Evolutionary conservation across 2,888 invertebrate genomes (phyloP).

Genomic region (Euzetes globulus): DNA sequence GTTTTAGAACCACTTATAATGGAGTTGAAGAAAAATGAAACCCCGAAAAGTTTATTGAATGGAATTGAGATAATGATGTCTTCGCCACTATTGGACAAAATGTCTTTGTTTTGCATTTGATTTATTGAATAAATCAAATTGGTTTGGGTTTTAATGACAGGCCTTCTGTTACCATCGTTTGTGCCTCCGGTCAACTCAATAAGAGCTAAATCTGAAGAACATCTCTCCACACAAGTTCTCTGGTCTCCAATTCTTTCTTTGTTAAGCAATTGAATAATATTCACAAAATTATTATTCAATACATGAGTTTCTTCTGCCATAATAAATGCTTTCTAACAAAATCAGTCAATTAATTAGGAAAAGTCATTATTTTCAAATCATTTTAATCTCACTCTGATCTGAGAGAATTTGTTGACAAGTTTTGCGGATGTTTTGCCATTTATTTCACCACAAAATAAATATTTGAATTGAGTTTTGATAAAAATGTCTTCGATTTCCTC

Average conservation of each 20-base stretch:
- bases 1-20: not conserved
- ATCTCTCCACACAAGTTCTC: not conserved
- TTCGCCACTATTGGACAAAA: not conserved
- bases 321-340: not conserved
- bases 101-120: not conserved
- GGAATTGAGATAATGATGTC: not conserved
- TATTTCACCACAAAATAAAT: not conserved
- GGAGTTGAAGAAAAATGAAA: not conserved
- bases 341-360: not conserved
- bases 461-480: not conserved
- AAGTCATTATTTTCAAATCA: not conserved
- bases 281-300: not conserved
- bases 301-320: not conserved
- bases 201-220: not conserved
- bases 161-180: not conserved
- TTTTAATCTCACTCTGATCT: not conserved
- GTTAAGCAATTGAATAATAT: not conserved
- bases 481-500: not conserved
- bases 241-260: not conserved
- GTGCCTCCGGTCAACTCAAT: slow-evolving; percentile 12
- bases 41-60: not conserved
- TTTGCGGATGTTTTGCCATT: not conserved
- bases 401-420: not conserved
- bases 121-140: not conserved
- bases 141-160: not conserved